phyloP scores from a whole-genome alignment of 1,140 invertebrate genomes.

The Trichonephila inaurata region DNA sequence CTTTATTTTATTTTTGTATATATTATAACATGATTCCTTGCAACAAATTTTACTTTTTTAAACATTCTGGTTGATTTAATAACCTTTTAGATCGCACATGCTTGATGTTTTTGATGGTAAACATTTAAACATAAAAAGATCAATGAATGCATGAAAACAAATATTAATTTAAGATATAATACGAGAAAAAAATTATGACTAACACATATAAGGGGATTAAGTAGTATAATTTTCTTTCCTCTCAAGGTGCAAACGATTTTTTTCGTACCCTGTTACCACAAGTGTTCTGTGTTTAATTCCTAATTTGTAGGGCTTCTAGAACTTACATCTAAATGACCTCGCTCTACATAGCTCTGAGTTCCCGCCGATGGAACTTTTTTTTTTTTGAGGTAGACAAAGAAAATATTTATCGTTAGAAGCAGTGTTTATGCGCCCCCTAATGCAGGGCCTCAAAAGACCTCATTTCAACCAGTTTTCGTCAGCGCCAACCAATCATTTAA shows the following conservation, averaged over 20 bases:
- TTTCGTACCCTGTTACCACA: not conserved
- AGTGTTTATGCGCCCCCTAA: constrained; percentile 11
- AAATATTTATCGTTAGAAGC: not conserved
- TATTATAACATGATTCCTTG: no score
- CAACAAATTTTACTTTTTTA: no score
- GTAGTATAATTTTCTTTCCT: no score
- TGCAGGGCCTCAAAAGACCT: not conserved
- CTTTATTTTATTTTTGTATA: no score
- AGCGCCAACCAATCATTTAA: constrained; percentile 5
- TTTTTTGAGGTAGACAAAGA: constrained; percentile 1
- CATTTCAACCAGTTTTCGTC: constrained; percentile 1
- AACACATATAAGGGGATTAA: no score
- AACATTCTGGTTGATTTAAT: no score
- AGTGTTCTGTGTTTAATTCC: not conserved
- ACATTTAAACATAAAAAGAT: no score
- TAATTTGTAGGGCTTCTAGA: not conserved
- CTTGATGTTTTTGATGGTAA: no score
- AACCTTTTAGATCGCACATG: no score
- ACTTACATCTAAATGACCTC: constrained; percentile 15
- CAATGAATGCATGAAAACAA: no score
- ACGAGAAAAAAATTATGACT: no score
- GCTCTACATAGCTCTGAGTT: not conserved
- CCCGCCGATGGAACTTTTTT: not conserved
- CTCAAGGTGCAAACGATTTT: not conserved
- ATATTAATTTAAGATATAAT: no score